phyloP scores from a whole-genome alignment of 2,888 invertebrate genomes.

The Aspidiotus rigidus region DNA sequence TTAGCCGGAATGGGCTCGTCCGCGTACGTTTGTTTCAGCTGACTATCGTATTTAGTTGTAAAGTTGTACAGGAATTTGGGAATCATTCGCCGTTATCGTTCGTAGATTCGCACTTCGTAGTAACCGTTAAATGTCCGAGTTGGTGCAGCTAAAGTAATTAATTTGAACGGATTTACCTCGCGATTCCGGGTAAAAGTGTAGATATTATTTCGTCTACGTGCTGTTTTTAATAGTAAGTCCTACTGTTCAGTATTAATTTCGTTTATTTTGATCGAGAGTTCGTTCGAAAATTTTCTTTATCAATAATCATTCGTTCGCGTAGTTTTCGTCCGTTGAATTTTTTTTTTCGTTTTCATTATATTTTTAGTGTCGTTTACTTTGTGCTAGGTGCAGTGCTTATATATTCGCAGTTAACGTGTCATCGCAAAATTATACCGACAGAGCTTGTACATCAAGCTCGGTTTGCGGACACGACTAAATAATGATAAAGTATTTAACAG shows the following conservation, averaged over 20 bases:
- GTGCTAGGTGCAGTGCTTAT: not conserved
- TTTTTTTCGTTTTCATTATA: not conserved
- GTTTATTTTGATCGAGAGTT: not conserved
- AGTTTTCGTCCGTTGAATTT: not conserved
- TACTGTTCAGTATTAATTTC: not conserved
- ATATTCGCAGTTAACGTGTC: not conserved
- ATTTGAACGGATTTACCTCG: constrained; percentile 30
- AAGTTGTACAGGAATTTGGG: constrained; percentile 32
- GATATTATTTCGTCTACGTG: constrained; percentile 5
- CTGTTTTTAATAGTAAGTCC: not conserved
- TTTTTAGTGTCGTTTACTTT: not conserved
- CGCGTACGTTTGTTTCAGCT: constrained; percentile 31
- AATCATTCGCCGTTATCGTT: constrained; percentile 29
- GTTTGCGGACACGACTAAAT: constrained; percentile 16
- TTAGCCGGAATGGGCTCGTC: constrained; percentile 27
- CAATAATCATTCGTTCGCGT: not conserved
- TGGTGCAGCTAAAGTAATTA: constrained; percentile 6
- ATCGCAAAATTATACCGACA: not conserved
- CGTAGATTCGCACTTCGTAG: constrained; percentile 14
- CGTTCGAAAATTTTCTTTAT: not conserved
- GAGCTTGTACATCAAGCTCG: constrained; percentile 30
- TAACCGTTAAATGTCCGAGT: constrained; percentile 27
- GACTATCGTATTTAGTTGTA: constrained; percentile 33
- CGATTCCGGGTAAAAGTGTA: constrained; percentile 24
- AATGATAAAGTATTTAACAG: constrained; percentile 31